Conservation (phyloP, 2,797 vertebrate genomes). For the Halcyon badia region DNA sequence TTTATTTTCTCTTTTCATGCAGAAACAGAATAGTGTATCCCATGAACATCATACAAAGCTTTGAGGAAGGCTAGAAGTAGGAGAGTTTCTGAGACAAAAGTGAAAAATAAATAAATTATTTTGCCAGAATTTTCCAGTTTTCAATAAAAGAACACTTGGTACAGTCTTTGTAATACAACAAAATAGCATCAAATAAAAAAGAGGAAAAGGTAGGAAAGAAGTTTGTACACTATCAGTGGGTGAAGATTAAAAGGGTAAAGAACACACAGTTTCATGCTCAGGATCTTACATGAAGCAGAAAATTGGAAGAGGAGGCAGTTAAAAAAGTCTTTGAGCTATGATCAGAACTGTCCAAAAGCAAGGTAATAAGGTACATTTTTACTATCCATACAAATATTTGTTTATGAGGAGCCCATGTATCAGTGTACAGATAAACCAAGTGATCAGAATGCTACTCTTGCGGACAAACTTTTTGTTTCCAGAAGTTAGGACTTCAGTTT, state of each 20-base stretch:
- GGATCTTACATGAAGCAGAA: background rate
- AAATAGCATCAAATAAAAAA: background rate
- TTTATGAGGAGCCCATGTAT: background rate
- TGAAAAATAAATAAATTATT: background rate
- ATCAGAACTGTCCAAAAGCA: background rate
- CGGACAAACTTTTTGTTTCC: background rate
- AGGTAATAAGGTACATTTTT: background rate
- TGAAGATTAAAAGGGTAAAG: constrained; percentile 22
- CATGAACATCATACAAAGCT: background rate
- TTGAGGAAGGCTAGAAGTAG: background rate
- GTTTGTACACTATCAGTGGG: background rate
- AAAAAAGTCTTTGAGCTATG: background rate
- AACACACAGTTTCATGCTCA: background rate
- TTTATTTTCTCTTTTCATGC: background rate
- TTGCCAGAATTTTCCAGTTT: background rate
- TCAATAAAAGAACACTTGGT: background rate
- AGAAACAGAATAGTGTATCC: background rate
- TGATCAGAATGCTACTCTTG: background rate
- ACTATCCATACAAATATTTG: background rate
- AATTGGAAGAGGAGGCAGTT: background rate
- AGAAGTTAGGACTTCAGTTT: background rate
- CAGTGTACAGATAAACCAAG: background rate
- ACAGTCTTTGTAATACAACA: background rate
- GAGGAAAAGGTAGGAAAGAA: background rate
- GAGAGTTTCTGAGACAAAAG: background rate